Conservation (phyloP, 1,140 invertebrate genomes). For the Chionoecetes opilio region DNA sequence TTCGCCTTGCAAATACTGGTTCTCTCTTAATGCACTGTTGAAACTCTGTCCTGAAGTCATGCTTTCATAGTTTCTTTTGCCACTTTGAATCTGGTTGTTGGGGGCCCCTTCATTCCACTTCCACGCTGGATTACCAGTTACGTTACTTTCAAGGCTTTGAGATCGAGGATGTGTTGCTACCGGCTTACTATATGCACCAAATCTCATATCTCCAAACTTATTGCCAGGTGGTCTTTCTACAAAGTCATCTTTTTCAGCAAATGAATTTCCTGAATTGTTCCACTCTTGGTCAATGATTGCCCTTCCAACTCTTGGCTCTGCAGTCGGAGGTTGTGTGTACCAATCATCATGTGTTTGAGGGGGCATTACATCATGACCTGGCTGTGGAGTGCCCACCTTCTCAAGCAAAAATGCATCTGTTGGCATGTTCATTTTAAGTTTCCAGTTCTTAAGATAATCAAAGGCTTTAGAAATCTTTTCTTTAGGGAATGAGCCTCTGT, state of each 20-base stretch:
- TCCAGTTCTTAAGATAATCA: constrained; percentile 68
- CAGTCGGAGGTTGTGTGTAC: constrained; percentile 14
- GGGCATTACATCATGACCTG: not conserved
- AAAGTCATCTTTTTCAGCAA: constrained; percentile 32
- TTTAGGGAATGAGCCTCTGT: not conserved
- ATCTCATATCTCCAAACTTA: not conserved
- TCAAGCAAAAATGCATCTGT: constrained; percentile 69
- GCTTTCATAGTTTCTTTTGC: constrained; percentile 49
- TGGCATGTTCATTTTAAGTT: constrained; percentile 68
- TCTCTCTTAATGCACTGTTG: not conserved
- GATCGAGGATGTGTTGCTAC: not conserved
- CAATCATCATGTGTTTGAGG: constrained; percentile 21
- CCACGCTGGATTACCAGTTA: constrained; percentile 37
- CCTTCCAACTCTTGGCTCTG: not conserved
- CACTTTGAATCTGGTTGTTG: not conserved
- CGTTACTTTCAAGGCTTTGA: not conserved
- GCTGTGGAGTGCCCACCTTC: constrained; percentile 13
- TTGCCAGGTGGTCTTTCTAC: not conserved
- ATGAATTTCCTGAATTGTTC: constrained; percentile 32
- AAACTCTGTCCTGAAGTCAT: not conserved
- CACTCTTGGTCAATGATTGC: constrained; percentile 15
- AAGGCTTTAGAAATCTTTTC: constrained; percentile 65
- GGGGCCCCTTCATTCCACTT: constrained; percentile 38
- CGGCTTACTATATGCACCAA: not conserved
- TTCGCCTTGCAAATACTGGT: not conserved